Conservation (phyloP, 2,797 vertebrate species). For the Muscicapa striata region DNA sequence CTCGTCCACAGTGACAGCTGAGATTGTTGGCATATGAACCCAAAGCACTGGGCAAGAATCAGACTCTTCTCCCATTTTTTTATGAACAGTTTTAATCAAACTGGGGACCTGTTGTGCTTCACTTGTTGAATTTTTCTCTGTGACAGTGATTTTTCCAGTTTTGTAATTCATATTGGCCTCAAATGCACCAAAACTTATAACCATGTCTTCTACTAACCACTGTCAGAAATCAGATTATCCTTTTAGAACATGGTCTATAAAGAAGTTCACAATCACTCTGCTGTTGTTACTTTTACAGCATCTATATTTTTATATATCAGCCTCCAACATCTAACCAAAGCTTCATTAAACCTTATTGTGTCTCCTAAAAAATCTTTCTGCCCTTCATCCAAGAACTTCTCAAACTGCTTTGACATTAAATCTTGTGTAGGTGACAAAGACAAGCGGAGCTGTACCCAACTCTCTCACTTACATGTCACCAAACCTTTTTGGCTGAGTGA, state of each 20-base stretch:
- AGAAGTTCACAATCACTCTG: background rate
- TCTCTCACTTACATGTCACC: fast-evolving
- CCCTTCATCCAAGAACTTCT: background rate
- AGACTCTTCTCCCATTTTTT: background rate
- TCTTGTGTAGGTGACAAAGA: background rate
- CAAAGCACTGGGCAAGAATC: background rate
- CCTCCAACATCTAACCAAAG: background rate
- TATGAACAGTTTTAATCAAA: background rate
- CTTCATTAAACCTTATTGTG: background rate
- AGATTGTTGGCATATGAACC: background rate
- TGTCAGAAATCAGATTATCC: background rate
- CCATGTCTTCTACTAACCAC: background rate
- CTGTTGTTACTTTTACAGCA: background rate
- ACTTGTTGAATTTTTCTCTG: background rate
- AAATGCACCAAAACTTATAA: background rate
- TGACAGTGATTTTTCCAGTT: background rate
- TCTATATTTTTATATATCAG: background rate
- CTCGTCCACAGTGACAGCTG: background rate
- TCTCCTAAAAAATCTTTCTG: background rate
- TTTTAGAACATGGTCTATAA: background rate
- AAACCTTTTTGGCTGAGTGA: background rate
- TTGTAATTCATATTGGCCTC: background rate
- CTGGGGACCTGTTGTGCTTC: background rate
- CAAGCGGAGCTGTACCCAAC: background rate
- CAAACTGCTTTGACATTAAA: background rate